Evolutionary conservation across 64 coral and sea anemone species (phyloP), one percentile per base, ranked within the genome.

Genomic region (Acropora tenuis): DNA sequence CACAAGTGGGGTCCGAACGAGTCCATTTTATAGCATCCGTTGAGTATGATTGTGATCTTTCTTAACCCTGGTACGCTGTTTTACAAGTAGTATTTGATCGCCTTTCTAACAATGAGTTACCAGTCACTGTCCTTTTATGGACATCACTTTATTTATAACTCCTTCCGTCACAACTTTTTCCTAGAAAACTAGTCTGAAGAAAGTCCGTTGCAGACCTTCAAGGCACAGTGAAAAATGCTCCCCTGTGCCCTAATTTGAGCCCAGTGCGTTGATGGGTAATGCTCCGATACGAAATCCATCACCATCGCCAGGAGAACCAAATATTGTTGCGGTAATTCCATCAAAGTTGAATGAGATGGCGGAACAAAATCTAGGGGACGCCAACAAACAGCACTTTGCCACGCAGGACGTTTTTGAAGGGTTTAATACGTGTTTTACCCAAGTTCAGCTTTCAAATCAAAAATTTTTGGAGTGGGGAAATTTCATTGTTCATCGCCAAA

Each of bases 61-160:
- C n/a, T n/a, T n/a, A n/a, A n/a, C n/a, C n/a, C n/a, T n/a, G n/a
- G n/a, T n/a, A n/a, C n/a, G n/a, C n/a, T n/a, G n/a, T n/a, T n/a
- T n/a, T n/a, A n/a, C n/a, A n/a, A n/a, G n/a, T 53, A 0, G 9
- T 8, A 53, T 53, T 53, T 53, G 50, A 53, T 8, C 50, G 9
- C 50, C 50, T 53, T 53, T 8, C 9, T 53, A 5, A 53, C 50
- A 0, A 6, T 8, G 5, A 6, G 50, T 6, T 10, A 63, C 9
- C 15, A 12, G 15, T 63, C 59, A 63, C 59, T 55, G 50, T 80
- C 78, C 78, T 80, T 80, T 57, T 80, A 57, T 57, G 78, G 78
- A 57, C 0, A 18, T 10, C 48, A 19, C 0, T 80, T 50, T 0
- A 30, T 9, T 1, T 18, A 80, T 0, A 4, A 7, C 17, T 57